Evolutionary conservation across 2,888 invertebrate genomes (phyloP), one percentile per base, ranked within the genome.

Genomic region (Endotricha flammealis): DNA sequence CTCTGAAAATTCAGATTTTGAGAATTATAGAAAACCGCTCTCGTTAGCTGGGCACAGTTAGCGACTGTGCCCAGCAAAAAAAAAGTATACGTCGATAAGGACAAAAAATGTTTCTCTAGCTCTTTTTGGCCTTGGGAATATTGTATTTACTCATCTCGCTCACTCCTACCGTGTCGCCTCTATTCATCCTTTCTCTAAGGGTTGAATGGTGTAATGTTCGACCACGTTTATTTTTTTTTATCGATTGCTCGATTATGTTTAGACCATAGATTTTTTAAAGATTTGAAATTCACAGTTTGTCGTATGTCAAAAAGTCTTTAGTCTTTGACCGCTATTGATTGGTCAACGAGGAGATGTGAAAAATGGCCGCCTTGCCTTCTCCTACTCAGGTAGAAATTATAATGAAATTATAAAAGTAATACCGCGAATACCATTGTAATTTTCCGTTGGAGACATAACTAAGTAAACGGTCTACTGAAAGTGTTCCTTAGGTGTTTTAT

Each of bases 341-440:
- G 87, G 87, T 86, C 83, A 72, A 78, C 66, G 76, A 75, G 76
- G 87, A 85, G 81, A 87, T 87, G 87, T 87, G 76, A 87, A 91
- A 93, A 92, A 93, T 93, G 93, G 93, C 93, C 90, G 91, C 92
- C 85, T 89, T 93, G 91, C 93, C 92, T 88, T 93, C 92, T 89
- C 93, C 93, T 88, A 92, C 92, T 85, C 92, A 93, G 92, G 93
- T 93, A 92, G 86, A 83, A 73, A 52, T 68, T 62, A 60, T 65
- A 16, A 16, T 60, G 57, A 57, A 69, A 74, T 71, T 72, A 59
- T 59, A 59, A 66, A 64, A 62, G 51, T 58, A 43, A 42, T 63
- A 53, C 42, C 38, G 51, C 50, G 57, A 30, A 47, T 59, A 53
- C 46, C 49, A 38, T 33, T 42, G 45, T 40, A 38, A 44, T 49